A percentile compares a stretch with the other conserved stretches of the same genome.
Evolutionary conservation across 1,140 invertebrate genomes (phyloP).

Genomic region (Drosophila pallidifrons): DNA sequence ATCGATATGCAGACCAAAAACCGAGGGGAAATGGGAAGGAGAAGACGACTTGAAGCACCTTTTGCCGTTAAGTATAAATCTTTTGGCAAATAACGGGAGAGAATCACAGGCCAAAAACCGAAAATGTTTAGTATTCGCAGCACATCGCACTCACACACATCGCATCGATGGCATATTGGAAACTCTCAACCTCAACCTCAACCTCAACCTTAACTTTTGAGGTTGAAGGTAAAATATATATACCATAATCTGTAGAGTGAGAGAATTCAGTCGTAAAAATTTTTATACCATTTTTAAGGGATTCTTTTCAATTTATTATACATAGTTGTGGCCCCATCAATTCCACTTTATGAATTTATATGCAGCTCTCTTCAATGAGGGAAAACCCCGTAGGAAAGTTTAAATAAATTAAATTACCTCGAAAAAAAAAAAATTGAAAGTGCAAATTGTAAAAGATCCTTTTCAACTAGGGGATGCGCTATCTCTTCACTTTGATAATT

Average conservation of each 20-base stretch:
- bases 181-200: conserved; percentile 21
- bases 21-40: not conserved
- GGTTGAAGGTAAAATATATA: conserved; percentile 2
- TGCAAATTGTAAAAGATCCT: not conserved
- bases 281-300: conserved; percentile 62
- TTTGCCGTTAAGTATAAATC: conserved; percentile 68
- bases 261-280: conserved; percentile 35
- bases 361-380: conserved; percentile 10
- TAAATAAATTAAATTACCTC: conserved; percentile 41
- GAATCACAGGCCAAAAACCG: conserved; percentile 55
- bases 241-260: not conserved
- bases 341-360: conserved; percentile 62
- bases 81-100: conserved; percentile 36
- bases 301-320: conserved; percentile 72
- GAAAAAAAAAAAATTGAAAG: not conserved
- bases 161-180: conserved; percentile 61
- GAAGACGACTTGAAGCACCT: not conserved
- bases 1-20: not conserved
- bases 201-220: conserved; percentile 10
- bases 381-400: conserved; percentile 21
- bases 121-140: conserved; percentile 62
- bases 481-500: conserved; percentile 7
- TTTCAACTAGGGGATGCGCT: conserved; percentile 9
- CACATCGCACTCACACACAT: conserved; percentile 25
- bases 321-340: conserved; percentile 48